These are phyloP conservation scores for Dendrolimus kikuchii DNA, from an alignment of 1,140 invertebrate genomes.

Conservation along the genomic window DNA sequence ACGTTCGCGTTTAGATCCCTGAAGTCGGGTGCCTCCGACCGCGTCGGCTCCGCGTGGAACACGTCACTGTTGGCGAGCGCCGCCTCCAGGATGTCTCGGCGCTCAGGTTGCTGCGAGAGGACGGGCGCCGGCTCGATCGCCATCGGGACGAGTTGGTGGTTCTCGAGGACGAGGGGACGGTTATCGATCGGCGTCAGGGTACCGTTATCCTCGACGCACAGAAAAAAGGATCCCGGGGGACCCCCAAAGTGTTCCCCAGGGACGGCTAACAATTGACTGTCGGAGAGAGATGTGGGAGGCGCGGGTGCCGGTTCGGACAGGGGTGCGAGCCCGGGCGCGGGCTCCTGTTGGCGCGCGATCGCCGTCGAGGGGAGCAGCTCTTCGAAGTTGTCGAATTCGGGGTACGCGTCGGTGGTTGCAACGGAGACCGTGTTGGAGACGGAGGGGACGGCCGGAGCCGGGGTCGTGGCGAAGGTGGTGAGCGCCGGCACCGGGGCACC, in stretches of 20 bases:
- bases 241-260: conserved; percentile 78
- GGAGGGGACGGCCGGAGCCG: conserved; percentile 21
- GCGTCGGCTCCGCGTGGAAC: conserved; percentile 75
- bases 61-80: conserved; percentile 83
- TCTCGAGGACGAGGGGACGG: conserved; percentile 74
- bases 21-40: conserved; percentile 68
- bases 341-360: conserved; percentile 36
- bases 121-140: conserved; percentile 34
- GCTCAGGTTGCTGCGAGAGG: conserved; percentile 40
- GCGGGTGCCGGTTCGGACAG: conserved; percentile 28
- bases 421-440: conserved; percentile 24
- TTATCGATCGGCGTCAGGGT: conserved; percentile 81
- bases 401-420: conserved; percentile 22
- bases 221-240: conserved; percentile 75
- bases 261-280: conserved; percentile 78
- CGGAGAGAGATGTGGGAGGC: conserved; percentile 50
- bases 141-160: conserved; percentile 74
- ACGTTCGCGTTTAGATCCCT: conserved; percentile 70
- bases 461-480: conserved; percentile 24
- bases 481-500: conserved; percentile 14
- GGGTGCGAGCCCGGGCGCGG: conserved; percentile 9
- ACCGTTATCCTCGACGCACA: conserved; percentile 78
- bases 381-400: conserved; percentile 60
- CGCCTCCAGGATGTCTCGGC: conserved; percentile 83
- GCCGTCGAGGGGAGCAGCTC: conserved; percentile 59